Evolutionary conservation across 2,113 vertebrate species (phyloP), one percentile per base, ranked within the genome.

Genomic region (Perca schrenkii): DNA sequence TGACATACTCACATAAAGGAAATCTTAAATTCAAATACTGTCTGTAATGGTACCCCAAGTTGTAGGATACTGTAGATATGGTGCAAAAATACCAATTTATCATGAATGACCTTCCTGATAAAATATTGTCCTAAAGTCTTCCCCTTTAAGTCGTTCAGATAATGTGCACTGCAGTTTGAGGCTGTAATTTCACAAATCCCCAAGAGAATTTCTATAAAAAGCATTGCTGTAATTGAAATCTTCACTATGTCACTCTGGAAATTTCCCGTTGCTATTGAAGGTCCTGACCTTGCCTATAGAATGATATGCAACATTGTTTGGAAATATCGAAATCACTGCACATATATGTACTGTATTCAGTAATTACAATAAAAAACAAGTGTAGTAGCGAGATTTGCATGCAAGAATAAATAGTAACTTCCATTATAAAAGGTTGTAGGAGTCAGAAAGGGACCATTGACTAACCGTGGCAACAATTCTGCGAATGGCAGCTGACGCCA

Each of bases 401-500:
- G 21, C 43, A 53, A 57, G 7, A 28, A 11, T 10, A 14, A 49
- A 47, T 49, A 28, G n/a, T 40, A 3, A 40, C 28, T 73, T 7
- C 7, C n/a, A 69, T 72, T 57, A 49, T 3, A 58, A 43, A 43
- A 72, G n/a, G 63, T 4, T 34, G n/a, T 69, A 47, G 31, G 43
- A 78, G 43, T 15, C 50, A 58, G 49, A 58, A 67, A 1, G 16
- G 53, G 15, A 31, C 10, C 15, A 0, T 14, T 56, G 47, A 88
- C 94, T 94, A 90, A 97, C 97, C 87, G 86, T 97, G 86, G 96
- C 86, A 31, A 97, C 93, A 1, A 98, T 97, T 88, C 97, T 95
- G 56, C 93, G 95, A 86, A 98, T 97, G 77, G 97, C 97, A 0
- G 96, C 95, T 0, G 97, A 95, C 3, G 97, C 97, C 97, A 98